These are phyloP conservation scores for Drosophila ustulata DNA, from an alignment of 2,888 invertebrate species.

Conservation along the genomic window DNA sequence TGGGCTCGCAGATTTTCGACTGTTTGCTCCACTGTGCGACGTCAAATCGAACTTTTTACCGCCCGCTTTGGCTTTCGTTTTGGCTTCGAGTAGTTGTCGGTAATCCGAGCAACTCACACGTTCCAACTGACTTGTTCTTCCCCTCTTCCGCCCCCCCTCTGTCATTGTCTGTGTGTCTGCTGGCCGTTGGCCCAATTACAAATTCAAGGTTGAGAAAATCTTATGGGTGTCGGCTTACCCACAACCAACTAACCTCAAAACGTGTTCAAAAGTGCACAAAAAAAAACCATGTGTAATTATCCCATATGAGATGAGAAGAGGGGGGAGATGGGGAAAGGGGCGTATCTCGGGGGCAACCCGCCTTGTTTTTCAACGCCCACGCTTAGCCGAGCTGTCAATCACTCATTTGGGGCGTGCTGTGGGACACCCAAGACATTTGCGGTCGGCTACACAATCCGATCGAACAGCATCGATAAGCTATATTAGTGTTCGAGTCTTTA, in stretches of 20 bases:
- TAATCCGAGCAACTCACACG: conserved; percentile 52
- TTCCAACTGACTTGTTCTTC: conserved; percentile 18
- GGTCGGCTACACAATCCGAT: conserved; percentile 20
- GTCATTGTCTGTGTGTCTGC: conserved; percentile 13
- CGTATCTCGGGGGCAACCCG: neutral
- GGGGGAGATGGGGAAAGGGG: neutral
- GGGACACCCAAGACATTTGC: conserved; percentile 47
- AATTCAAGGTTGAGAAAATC: conserved; percentile 74
- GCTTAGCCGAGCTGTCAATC: conserved; percentile 37
- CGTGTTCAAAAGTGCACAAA: conserved; percentile 67
- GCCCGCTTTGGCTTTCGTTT: conserved; percentile 33
- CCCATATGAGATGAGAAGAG: conserved; percentile 3
- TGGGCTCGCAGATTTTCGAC: neutral
- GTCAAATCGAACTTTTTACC: conserved; percentile 21
- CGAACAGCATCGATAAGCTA: neutral
- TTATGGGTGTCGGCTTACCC: conserved; percentile 48
- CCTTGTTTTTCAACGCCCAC: conserved; percentile 22
- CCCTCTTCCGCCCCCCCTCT: neutral
- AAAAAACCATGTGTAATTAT: conserved; percentile 49
- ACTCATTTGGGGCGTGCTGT: conserved; percentile 51
- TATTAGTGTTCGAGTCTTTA: neutral
- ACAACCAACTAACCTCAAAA: conserved; percentile 63
- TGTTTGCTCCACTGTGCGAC: conserved; percentile 16
- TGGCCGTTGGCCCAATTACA: conserved; percentile 69
- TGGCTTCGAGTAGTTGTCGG: conserved; percentile 25